phyloP scores from a whole-genome alignment of 2,797 vertebrate species.

The Loris lydekkerianus region DNA sequence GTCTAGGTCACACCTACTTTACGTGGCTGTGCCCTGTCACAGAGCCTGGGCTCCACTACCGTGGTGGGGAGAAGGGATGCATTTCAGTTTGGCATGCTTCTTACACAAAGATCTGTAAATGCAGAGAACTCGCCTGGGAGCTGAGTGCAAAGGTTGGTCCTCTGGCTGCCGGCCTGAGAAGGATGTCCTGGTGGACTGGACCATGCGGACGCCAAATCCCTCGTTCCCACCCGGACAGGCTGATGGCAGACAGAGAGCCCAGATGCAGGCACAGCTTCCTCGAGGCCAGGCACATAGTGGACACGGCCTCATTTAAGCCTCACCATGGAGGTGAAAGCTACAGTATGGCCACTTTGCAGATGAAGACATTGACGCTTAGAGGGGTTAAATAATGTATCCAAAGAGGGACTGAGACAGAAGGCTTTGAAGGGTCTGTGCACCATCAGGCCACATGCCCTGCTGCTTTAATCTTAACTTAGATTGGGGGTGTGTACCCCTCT shows the following conservation, averaged over 20 bases:
- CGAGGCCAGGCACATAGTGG: rapidly evolving
- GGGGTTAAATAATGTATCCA: background rate
- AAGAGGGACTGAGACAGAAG: background rate
- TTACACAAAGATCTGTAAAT: background rate
- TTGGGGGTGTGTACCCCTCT: rapidly evolving
- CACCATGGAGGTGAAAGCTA: background rate
- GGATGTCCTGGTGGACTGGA: background rate
- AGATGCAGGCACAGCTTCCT: background rate
- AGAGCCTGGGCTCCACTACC: background rate
- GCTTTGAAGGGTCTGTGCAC: background rate
- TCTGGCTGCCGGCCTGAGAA: background rate
- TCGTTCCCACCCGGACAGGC: background rate
- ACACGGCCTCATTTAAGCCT: background rate
- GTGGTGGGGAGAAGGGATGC: background rate
- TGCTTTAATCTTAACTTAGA: background rate
- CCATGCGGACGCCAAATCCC: background rate
- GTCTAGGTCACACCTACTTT: background rate
- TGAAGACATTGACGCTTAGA: background rate
- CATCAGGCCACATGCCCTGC: too few relatives aligned
- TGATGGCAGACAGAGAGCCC: background rate
- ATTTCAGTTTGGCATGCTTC: background rate
- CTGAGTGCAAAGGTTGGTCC: background rate
- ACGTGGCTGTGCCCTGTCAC: background rate
- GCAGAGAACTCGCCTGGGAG: background rate
- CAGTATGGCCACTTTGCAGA: background rate